These are phyloP conservation scores for Habroteleia sp. DNA, from an alignment of 2,888 invertebrate species.

Conservation along the genomic window DNA sequence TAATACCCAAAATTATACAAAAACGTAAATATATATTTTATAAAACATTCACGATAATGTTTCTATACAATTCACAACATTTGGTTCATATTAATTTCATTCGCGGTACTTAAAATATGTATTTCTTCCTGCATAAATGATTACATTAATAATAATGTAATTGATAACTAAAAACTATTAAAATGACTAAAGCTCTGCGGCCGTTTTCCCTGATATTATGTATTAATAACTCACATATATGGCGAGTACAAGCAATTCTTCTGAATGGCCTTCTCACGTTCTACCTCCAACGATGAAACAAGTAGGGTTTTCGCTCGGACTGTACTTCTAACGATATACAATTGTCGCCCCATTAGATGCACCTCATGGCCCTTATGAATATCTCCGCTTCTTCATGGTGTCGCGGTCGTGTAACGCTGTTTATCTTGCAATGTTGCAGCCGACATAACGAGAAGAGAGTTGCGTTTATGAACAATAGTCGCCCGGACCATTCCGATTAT, in stretches of 20 bases:
- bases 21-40: too few species aligned
- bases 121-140: too few species aligned
- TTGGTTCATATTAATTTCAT: too few species aligned
- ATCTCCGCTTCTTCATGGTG: constrained; percentile 70
- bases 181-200: background rate
- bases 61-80: too few species aligned
- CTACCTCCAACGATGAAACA: constrained; percentile 58
- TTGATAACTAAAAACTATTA: too few species aligned
- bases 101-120: too few species aligned
- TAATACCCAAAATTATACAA: too few species aligned
- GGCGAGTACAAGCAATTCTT: constrained; percentile 11
- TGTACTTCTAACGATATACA: constrained; percentile 78
- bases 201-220: constrained; percentile 10
- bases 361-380: constrained; percentile 74
- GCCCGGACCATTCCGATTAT: constrained; percentile 35
- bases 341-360: constrained; percentile 79
- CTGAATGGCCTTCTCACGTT: constrained; percentile 54
- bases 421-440: constrained; percentile 70
- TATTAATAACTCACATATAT: constrained; percentile 29
- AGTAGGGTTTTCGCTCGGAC: constrained; percentile 67
- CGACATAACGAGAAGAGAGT: constrained; percentile 62
- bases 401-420: constrained; percentile 71
- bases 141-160: too few species aligned
- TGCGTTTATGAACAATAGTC: constrained; percentile 66
- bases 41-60: too few species aligned